These are phyloP conservation scores for Drosophila villosipedis DNA, from an alignment of 2,888 invertebrate species.

Conservation along the genomic window DNA sequence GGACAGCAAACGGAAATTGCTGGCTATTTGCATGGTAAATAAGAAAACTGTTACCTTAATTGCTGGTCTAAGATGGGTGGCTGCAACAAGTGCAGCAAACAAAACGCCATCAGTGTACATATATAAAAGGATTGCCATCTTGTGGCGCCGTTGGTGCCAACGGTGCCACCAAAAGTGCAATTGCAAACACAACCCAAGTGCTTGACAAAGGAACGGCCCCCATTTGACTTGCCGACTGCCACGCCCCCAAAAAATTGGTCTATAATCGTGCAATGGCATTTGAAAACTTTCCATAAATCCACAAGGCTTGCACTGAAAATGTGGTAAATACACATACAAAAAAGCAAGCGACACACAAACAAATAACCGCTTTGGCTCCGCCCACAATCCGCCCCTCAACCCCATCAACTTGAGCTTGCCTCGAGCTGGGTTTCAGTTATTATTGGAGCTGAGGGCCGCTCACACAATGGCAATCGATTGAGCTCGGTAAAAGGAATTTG, in stretches of 20 bases:
- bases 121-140: slow-evolving; percentile 30
- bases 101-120: slow-evolving; percentile 12
- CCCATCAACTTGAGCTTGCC: slow-evolving; percentile 15
- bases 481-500: slow-evolving; percentile 62
- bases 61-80: slow-evolving; percentile 25
- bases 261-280: slow-evolving; percentile 54
- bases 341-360: slow-evolving; percentile 52
- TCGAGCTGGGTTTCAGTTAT: slow-evolving; percentile 24
- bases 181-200: slow-evolving; percentile 26
- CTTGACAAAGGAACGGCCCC: not conserved
- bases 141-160: slow-evolving; percentile 10
- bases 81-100: slow-evolving; percentile 42
- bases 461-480: slow-evolving; percentile 72
- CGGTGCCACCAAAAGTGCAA: slow-evolving; percentile 49
- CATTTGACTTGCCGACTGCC: slow-evolving; percentile 12
- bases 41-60: slow-evolving; percentile 46
- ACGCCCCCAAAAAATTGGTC: slow-evolving; percentile 23
- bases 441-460: slow-evolving; percentile 6
- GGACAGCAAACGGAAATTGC: slow-evolving; percentile 74
- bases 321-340: slow-evolving; percentile 41
- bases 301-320: slow-evolving; percentile 53
- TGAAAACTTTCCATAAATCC: slow-evolving; percentile 72
- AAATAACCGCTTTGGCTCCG: not conserved
- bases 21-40: slow-evolving; percentile 61
- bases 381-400: not conserved